Evolutionary conservation across 2,888 invertebrate genomes (phyloP).

Genomic region (Cotesia congregata): DNA sequence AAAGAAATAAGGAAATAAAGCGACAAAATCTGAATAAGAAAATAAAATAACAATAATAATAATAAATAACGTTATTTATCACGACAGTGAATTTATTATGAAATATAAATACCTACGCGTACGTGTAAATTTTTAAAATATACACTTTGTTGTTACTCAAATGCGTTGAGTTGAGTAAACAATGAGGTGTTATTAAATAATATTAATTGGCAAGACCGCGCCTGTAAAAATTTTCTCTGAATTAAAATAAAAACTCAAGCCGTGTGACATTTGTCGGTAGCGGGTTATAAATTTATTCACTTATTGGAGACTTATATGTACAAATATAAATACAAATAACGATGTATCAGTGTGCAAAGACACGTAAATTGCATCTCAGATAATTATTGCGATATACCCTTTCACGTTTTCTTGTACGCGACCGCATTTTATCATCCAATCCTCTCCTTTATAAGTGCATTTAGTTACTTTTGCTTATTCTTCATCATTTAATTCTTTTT

Average conservation of each 20-base stretch:
- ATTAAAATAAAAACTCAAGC: background rate
- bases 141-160: background rate
- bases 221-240: slow-evolving; percentile 4
- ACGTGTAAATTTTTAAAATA: background rate
- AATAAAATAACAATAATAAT: too few relatives aligned
- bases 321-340: slow-evolving; percentile 11
- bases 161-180: background rate
- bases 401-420: slow-evolving; percentile 36
- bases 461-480: slow-evolving; percentile 24
- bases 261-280: slow-evolving; percentile 25
- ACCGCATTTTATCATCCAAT: slow-evolving; percentile 42
- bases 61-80: too few relatives aligned
- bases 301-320: slow-evolving; percentile 14
- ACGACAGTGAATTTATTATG: background rate
- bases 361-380: slow-evolving; percentile 16
- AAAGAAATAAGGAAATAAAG: background rate
- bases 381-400: slow-evolving; percentile 44
- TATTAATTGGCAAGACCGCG: background rate
- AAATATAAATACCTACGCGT: background rate
- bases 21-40: background rate
- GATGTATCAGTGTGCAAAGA: background rate
- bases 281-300: slow-evolving; percentile 35
- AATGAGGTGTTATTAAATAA: slow-evolving; percentile 11
- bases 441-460: slow-evolving; percentile 29
- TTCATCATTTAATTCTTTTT: slow-evolving; percentile 4